A percentile compares a stretch with the other conserved stretches of the same genome.
phyloP scores from a whole-genome alignment of 2,797 vertebrate species.

The Trachurus trachurus region DNA sequence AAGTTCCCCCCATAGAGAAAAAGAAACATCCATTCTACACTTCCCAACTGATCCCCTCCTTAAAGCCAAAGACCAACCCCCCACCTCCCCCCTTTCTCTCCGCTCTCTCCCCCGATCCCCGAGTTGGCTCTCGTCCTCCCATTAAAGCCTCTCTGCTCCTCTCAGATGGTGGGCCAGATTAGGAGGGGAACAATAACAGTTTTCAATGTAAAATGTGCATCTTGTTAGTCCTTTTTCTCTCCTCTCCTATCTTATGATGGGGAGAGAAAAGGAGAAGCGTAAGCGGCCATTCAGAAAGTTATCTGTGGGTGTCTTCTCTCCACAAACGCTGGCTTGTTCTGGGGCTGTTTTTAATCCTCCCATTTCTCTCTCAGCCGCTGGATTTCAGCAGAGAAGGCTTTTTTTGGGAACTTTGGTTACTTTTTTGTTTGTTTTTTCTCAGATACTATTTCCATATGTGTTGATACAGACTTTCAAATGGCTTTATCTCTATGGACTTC shows the following conservation, averaged over 20 bases:
- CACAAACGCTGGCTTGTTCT: slow-evolving; percentile 68
- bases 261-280: slow-evolving; percentile 85
- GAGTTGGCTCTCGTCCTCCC: slow-evolving; percentile 90
- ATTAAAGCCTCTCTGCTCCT: slow-evolving; percentile 90
- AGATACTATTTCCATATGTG: not conserved
- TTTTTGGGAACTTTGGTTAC: not conserved
- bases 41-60: slow-evolving; percentile 94
- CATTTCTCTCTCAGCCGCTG: slow-evolving; percentile 48
- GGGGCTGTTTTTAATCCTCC: slow-evolving; percentile 68
- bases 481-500: not conserved
- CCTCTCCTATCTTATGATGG: slow-evolving; percentile 86
- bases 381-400: slow-evolving; percentile 36
- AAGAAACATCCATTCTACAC: slow-evolving; percentile 99
- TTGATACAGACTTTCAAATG: not conserved
- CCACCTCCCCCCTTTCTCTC: slow-evolving; percentile 78
- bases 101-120: slow-evolving; percentile 61
- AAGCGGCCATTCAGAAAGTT: slow-evolving; percentile 82
- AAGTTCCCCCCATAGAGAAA: slow-evolving; percentile 90
- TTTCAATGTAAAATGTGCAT: slow-evolving; percentile 99
- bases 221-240: slow-evolving; percentile 89
- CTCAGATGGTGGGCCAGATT: slow-evolving; percentile 99
- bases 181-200: slow-evolving; percentile 95
- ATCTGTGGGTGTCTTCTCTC: slow-evolving; percentile 84
- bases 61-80: slow-evolving; percentile 89
- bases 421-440: slow-evolving; percentile 21